A percentile compares a stretch with the other conserved stretches of the same genome.
Conservation (phyloP, 1,140 invertebrate genomes). For the Capitella teleta region DNA sequence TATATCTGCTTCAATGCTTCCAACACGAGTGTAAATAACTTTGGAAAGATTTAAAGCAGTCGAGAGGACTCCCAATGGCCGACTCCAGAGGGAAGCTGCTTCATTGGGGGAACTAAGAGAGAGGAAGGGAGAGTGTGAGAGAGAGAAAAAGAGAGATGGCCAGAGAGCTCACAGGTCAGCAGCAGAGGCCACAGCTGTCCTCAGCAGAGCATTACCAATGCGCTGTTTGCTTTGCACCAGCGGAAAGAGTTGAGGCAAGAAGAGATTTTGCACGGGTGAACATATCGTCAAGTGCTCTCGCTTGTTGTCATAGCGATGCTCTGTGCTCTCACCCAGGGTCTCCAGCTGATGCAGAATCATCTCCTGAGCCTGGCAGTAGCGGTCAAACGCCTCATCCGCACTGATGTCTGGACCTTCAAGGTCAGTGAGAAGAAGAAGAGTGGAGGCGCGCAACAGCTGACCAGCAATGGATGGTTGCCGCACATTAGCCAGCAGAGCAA, state of each 20-base stretch:
- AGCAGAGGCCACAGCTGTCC: conserved; percentile 24
- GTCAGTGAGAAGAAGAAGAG: conserved; percentile 26
- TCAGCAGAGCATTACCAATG: conserved; percentile 30
- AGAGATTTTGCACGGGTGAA: conserved; percentile 32
- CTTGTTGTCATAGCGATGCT: conserved; percentile 22
- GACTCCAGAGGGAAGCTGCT: conserved; percentile 19
- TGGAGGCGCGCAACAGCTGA: conserved; percentile 19
- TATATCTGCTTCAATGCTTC: conserved; percentile 31
- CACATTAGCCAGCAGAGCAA: conserved; percentile 17
- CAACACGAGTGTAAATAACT: conserved; percentile 20
- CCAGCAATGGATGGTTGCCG: conserved; percentile 21
- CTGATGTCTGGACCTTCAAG: conserved; percentile 18
- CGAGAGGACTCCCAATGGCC: conserved; percentile 28
- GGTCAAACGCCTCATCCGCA: conserved; percentile 18
- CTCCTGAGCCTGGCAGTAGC: conserved; percentile 28
- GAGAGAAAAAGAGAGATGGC: neutral
- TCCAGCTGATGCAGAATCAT: conserved; percentile 31
- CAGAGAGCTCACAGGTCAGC: neutral
- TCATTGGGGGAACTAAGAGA: conserved; percentile 16
- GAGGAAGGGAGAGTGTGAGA: neutral
- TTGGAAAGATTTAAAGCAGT: conserved; percentile 29
- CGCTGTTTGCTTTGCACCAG: conserved; percentile 33
- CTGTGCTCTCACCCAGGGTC: conserved; percentile 29
- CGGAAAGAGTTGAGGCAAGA: conserved; percentile 23
- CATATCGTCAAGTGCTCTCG: conserved; percentile 15